phyloP scores from a whole-genome alignment of 2,888 invertebrate species.

The Tubiluchus corallicola region DNA sequence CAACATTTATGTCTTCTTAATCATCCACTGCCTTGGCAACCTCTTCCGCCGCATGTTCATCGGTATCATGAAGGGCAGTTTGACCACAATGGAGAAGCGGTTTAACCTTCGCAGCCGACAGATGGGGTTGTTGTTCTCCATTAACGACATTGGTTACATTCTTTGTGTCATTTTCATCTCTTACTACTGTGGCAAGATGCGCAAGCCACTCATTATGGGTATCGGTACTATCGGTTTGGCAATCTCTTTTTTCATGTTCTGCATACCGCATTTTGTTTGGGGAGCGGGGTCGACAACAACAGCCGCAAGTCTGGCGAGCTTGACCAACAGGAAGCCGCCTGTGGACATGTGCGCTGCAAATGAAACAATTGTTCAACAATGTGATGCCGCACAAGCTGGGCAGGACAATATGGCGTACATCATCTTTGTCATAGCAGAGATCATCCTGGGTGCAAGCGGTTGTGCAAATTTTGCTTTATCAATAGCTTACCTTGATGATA shows the following conservation, averaged over 20 bases:
- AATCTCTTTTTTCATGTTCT: conserved; percentile 7
- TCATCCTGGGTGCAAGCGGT: background rate
- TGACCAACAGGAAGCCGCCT: too few species aligned
- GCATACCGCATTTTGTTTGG: conserved; percentile 5
- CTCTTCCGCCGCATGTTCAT: background rate
- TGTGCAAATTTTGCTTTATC: background rate
- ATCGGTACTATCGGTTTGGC: background rate
- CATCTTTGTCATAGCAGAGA: background rate
- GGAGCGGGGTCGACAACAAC: too few species aligned
- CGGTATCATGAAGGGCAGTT: background rate
- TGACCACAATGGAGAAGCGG: background rate
- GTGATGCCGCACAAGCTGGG: too few species aligned
- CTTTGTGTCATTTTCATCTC: background rate
- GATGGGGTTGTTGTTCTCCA: background rate
- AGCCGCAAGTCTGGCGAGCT: too few species aligned
- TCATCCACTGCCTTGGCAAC: background rate
- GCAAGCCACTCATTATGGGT: conserved; percentile 7
- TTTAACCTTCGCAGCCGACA: background rate
- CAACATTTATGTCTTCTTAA: background rate
- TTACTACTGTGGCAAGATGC: conserved; percentile 4
- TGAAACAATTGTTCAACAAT: too few species aligned
- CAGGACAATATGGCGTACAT: too few species aligned
- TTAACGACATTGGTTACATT: background rate
- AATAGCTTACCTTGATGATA: background rate
- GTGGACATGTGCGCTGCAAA: too few species aligned